Conservation (phyloP, 2,113 vertebrate species). For the Paracanthobrama guichenoti region DNA sequence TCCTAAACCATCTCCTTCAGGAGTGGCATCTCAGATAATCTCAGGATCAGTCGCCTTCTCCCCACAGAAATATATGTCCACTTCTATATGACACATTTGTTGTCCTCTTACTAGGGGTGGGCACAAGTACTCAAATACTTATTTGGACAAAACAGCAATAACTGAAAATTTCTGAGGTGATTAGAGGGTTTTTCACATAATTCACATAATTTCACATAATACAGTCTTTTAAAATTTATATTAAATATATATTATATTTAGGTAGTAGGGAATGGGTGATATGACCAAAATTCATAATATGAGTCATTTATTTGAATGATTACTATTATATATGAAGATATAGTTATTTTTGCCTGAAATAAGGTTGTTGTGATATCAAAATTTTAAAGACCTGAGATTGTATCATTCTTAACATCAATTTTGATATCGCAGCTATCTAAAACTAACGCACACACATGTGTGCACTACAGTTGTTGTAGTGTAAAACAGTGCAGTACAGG, state of each 20-base stretch:
- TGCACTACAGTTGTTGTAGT: too few species aligned
- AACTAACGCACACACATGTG: too few species aligned
- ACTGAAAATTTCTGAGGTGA: background rate
- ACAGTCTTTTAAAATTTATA: too few species aligned
- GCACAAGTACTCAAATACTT: background rate
- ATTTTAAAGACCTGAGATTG: background rate
- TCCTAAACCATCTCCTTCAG: slow-evolving; percentile 74
- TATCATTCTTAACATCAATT: background rate
- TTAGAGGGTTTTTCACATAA: too few species aligned
- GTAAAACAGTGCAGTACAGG: too few species aligned
- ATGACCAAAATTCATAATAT: too few species aligned
- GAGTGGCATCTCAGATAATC: slow-evolving; percentile 76
- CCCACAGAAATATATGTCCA: slow-evolving; percentile 50
- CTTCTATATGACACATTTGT: slow-evolving; percentile 19
- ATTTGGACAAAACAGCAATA: slow-evolving; percentile 3
- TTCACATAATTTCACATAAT: too few species aligned
- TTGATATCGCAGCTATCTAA: background rate
- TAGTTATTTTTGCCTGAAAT: background rate
- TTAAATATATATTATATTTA: too few species aligned
- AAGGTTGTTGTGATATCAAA: background rate
- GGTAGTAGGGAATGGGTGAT: too few species aligned
- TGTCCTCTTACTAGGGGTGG: background rate
- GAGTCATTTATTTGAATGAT: too few species aligned
- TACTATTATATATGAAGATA: too few species aligned
- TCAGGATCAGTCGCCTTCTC: slow-evolving; percentile 68